Conservation (phyloP, 1,140 invertebrate genomes). For the Zaprionus inermis region DNA sequence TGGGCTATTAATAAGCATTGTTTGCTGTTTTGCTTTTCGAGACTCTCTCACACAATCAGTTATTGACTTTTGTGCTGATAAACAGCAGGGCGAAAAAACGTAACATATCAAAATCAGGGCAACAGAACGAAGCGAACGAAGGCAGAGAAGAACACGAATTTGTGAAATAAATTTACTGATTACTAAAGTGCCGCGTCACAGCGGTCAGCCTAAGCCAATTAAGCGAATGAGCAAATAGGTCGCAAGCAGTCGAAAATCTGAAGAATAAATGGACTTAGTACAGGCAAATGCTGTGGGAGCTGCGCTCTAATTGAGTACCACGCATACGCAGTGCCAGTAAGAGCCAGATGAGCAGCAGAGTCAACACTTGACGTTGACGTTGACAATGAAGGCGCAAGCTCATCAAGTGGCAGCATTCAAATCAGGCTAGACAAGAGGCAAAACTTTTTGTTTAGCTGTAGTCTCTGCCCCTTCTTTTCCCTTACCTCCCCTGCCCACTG, state of each 20-base stretch:
- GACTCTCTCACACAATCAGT: conserved; percentile 58
- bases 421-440: conserved; percentile 19
- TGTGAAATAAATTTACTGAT: conserved; percentile 42
- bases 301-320: conserved; percentile 13
- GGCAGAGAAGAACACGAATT: conserved; percentile 17
- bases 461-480: background rate
- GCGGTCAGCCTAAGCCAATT: conserved; percentile 48
- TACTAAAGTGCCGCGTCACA: conserved; percentile 56
- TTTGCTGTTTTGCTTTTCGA: conserved; percentile 38
- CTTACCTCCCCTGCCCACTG: background rate
- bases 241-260: background rate
- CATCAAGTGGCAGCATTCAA: conserved; percentile 32
- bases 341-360: conserved; percentile 18
- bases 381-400: conserved; percentile 19
- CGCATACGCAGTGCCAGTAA: conserved; percentile 46
- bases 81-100: conserved; percentile 36
- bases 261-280: background rate
- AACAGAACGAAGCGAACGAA: conserved; percentile 7
- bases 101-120: conserved; percentile 20
- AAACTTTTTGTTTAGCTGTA: conserved; percentile 30
- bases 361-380: conserved; percentile 17
- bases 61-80: conserved; percentile 78
- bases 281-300: background rate
- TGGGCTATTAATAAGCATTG: conserved; percentile 60
- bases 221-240: conserved; percentile 33